These are phyloP conservation scores for Clostera curtula DNA, from an alignment of 2,888 invertebrate genomes.

Conservation along the genomic window DNA sequence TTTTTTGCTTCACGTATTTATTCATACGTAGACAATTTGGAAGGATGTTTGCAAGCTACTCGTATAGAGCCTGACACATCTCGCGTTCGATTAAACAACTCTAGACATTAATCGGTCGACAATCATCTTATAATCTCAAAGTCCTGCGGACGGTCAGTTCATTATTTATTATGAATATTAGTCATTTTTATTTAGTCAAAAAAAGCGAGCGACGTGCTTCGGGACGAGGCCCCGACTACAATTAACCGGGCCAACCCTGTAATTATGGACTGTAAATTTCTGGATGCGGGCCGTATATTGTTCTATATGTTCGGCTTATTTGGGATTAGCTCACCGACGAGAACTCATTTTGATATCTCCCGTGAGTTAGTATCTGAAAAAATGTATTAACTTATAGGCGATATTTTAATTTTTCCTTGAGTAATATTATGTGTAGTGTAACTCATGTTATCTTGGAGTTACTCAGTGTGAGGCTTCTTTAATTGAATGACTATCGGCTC, in stretches of 20 bases:
- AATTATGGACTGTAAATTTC: constrained; percentile 91
- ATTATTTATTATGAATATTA: constrained; percentile 76
- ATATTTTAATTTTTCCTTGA: too few relatives aligned
- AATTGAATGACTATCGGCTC: too few relatives aligned
- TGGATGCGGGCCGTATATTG: constrained; percentile 77
- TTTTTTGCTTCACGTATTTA: too few relatives aligned
- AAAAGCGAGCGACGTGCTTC: constrained; percentile 56
- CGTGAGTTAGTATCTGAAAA: too few relatives aligned
- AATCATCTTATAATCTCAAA: constrained; percentile 61
- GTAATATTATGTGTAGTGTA: too few relatives aligned
- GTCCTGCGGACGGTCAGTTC: constrained; percentile 66
- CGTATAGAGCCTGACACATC: too few relatives aligned
- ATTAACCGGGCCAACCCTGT: constrained; percentile 88
- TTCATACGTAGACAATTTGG: too few relatives aligned
- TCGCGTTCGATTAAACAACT: constrained; percentile 41
- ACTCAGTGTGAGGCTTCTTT: too few relatives aligned
- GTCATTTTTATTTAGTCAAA: constrained; percentile 74
- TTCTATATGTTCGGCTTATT: constrained; percentile 57
- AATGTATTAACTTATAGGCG: too few relatives aligned
- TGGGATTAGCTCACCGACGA: constrained; percentile 52
- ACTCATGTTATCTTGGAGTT: too few relatives aligned
- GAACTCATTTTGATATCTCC: constrained; percentile 19
- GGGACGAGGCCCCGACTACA: constrained; percentile 75
- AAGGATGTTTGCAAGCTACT: too few relatives aligned
- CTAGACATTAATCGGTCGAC: constrained; percentile 55